A percentile compares a stretch with the other conserved stretches of the same genome.
These are phyloP conservation scores for Agonopterix arenella DNA, from an alignment of 2,888 invertebrate species.

Conservation along the genomic window DNA sequence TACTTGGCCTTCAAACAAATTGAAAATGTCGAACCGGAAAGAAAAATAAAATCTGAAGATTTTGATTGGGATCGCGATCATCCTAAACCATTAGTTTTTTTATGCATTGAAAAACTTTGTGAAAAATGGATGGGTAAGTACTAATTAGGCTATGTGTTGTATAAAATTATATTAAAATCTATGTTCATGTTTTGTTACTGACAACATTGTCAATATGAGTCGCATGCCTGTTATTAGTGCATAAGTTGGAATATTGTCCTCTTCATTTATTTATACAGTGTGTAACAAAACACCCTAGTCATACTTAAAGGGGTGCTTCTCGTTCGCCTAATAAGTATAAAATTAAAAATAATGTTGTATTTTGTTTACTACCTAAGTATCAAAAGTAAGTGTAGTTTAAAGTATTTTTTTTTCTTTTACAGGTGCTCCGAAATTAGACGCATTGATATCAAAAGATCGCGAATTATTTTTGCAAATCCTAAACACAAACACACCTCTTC, in stretches of 20 bases:
- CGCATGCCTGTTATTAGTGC: no score
- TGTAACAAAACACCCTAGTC: no score
- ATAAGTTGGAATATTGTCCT: no score
- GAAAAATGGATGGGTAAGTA: constrained; percentile 60
- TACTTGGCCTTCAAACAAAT: constrained; percentile 57
- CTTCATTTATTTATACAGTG: no score
- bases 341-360: background rate
- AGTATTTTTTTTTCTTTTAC: background rate
- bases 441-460: constrained; percentile 56
- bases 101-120: constrained; percentile 67
- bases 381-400: background rate
- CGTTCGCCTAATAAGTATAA: no score
- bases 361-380: background rate
- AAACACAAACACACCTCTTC: constrained; percentile 51
- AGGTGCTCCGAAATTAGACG: constrained; percentile 38
- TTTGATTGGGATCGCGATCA: constrained; percentile 71
- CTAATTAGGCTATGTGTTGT: no score
- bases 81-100: constrained; percentile 56
- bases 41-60: constrained; percentile 67
- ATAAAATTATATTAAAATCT: no score
- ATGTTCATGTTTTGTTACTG: no score
- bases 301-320: no score
- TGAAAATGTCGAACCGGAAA: constrained; percentile 42
- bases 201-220: no score
- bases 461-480: constrained; percentile 60